Evolutionary conservation across 2,113 vertebrate species (phyloP).

Genomic region (Gambusia holbrooki): DNA sequence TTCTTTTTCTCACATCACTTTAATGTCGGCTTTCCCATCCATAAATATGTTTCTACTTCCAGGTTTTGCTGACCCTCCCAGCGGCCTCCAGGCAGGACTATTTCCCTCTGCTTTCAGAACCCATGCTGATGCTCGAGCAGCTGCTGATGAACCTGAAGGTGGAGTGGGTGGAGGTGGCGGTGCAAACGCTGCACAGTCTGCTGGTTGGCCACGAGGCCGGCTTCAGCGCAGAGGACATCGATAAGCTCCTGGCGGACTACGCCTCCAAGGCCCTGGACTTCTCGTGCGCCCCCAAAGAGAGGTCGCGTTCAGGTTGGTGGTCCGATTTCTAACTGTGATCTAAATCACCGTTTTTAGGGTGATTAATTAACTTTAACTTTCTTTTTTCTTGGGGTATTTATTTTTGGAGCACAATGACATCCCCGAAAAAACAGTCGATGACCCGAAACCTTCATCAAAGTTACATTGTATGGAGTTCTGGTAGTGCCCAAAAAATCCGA

Average conservation of each 20-base stretch:
- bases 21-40: no score
- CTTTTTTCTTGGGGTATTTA: no score
- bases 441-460: no score
- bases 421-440: no score
- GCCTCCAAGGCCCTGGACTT: conserved; percentile 91
- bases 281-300: conserved; percentile 86
- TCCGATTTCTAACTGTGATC: not conserved
- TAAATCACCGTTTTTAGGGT: not conserved
- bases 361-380: no score
- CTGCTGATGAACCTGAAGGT: conserved; percentile 98
- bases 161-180: conserved; percentile 87
- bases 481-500: no score
- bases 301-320: conserved; percentile 85
- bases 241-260: conserved; percentile 88
- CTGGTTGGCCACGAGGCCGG: conserved; percentile 84
- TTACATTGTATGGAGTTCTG: no score
- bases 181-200: conserved; percentile 85
- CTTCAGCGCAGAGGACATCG: conserved; percentile 84
- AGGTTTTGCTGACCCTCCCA: conserved; percentile 92
- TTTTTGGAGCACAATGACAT: no score
- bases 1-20: no score
- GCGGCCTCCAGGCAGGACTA: conserved; percentile 86
- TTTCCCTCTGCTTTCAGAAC: conserved; percentile 87
- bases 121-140: conserved; percentile 95
- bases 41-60: conserved; percentile 7